Evolutionary conservation across 2,113 vertebrate species (phyloP).

Genomic region (Pterocles burchelli): DNA sequence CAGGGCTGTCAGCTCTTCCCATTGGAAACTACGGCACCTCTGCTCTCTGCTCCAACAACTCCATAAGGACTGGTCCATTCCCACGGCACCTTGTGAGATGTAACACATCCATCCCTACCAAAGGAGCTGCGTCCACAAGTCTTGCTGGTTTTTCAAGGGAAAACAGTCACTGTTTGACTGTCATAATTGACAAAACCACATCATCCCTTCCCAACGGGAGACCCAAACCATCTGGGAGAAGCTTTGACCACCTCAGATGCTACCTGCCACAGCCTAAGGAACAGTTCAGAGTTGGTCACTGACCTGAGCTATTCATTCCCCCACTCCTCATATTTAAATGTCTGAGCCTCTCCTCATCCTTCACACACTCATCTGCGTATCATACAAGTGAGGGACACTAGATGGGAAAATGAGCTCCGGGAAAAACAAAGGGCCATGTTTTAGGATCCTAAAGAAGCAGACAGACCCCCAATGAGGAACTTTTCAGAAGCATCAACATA

Average conservation of each 20-base stretch:
- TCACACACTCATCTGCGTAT: fast-evolving
- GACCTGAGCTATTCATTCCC: fast-evolving
- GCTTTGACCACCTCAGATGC: background rate
- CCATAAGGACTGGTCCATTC: fast-evolving
- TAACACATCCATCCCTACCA: fast-evolving
- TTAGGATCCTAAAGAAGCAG: background rate
- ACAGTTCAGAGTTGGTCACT: background rate
- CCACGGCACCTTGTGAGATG: background rate
- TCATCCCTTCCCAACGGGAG: background rate
- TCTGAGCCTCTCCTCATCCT: background rate
- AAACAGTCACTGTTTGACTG: fast-evolving
- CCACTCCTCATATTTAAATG: fast-evolving
- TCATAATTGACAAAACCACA: background rate
- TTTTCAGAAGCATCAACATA: background rate
- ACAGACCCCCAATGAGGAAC: fast-evolving
- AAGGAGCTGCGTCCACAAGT: fast-evolving
- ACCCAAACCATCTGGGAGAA: fast-evolving
- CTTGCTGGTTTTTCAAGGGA: background rate
- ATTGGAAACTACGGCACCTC: background rate
- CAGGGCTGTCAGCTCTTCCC: fast-evolving
- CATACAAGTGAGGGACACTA: fast-evolving
- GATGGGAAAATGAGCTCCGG: background rate
- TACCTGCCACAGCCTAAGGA: background rate
- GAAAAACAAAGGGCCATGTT: fast-evolving
- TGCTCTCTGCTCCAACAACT: fast-evolving